Evolutionary conservation across 1,140 invertebrate genomes (phyloP).

Genomic region (Drosophila obscura): DNA sequence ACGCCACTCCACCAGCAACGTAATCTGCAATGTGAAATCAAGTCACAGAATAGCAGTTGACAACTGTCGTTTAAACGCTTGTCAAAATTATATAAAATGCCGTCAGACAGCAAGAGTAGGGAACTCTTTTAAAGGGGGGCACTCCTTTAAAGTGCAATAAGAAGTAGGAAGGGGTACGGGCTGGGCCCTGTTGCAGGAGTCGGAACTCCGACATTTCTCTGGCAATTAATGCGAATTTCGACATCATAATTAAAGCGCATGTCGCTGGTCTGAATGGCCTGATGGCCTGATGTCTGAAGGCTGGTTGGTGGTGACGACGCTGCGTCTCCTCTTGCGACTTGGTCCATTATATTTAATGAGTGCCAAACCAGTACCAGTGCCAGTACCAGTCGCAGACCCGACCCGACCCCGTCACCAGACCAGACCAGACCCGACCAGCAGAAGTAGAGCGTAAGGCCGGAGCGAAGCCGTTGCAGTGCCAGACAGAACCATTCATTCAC

Average conservation of each 20-base stretch:
- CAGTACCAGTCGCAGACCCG: slow-evolving; percentile 2
- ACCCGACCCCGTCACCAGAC: slow-evolving; percentile 16
- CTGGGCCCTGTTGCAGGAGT: slow-evolving; percentile 2
- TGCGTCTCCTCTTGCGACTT: slow-evolving; percentile 65
- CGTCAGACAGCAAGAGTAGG: slow-evolving; percentile 48
- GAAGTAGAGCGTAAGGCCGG: slow-evolving; percentile 25
- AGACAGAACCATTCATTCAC: slow-evolving; percentile 73
- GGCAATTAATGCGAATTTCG: slow-evolving; percentile 80
- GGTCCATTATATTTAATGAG: slow-evolving; percentile 77
- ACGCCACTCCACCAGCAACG: slow-evolving; percentile 34
- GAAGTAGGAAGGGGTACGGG: slow-evolving; percentile 11
- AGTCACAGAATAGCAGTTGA: slow-evolving; percentile 76
- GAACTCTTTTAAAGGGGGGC: slow-evolving; percentile 22
- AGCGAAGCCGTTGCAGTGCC: slow-evolving; percentile 9
- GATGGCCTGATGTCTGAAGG: background rate
- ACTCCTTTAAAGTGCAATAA: slow-evolving; percentile 21
- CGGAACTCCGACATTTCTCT: slow-evolving; percentile 56
- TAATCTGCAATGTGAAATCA: slow-evolving; percentile 71
- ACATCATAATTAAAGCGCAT: slow-evolving; percentile 79
- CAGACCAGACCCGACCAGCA: slow-evolving; percentile 40
- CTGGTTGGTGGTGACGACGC: slow-evolving; percentile 57
- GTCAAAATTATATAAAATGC: slow-evolving; percentile 78
- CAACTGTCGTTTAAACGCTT: slow-evolving; percentile 79
- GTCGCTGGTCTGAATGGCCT: slow-evolving; percentile 2
- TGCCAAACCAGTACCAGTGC: slow-evolving; percentile 23